Conservation (phyloP, 2,113 vertebrate species). For the Papio anubis region DNA sequence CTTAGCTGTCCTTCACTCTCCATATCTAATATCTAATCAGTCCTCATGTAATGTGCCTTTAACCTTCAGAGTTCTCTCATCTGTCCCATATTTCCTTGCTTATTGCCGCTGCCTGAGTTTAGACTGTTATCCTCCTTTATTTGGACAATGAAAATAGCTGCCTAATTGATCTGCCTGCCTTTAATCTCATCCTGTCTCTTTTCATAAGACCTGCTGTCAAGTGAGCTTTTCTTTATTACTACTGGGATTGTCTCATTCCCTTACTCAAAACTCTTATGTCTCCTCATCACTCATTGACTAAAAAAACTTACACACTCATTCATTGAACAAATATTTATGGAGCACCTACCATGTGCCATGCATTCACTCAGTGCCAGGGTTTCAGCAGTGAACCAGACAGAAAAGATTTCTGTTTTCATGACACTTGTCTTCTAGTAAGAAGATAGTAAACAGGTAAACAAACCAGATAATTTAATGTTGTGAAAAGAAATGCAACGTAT, state of each 20-base stretch:
- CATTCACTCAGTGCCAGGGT: not conserved
- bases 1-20: not conserved
- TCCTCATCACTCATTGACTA: not conserved
- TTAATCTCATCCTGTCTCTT: not conserved
- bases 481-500: not conserved
- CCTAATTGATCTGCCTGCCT: not conserved
- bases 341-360: not conserved
- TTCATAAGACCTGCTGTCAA: constrained; percentile 9
- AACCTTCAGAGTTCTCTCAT: not conserved
- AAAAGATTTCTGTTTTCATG: not conserved
- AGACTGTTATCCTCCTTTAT: not conserved
- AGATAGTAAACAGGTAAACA: not conserved
- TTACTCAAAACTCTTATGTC: not conserved
- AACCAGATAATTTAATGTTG: not conserved
- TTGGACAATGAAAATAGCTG: not conserved
- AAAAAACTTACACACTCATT: not conserved
- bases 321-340: constrained; percentile 12
- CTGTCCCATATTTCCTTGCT: not conserved
- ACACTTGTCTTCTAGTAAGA: not conserved
- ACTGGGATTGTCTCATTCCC: not conserved
- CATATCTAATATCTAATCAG: not conserved
- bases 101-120: not conserved
- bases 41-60: not conserved
- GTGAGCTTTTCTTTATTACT: not conserved
- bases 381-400: not conserved